Percentiles rank a stretch among this genome's conserved stretches.
phyloP scores from a whole-genome alignment of 2,797 vertebrate genomes.

The Limosa lapponica region DNA sequence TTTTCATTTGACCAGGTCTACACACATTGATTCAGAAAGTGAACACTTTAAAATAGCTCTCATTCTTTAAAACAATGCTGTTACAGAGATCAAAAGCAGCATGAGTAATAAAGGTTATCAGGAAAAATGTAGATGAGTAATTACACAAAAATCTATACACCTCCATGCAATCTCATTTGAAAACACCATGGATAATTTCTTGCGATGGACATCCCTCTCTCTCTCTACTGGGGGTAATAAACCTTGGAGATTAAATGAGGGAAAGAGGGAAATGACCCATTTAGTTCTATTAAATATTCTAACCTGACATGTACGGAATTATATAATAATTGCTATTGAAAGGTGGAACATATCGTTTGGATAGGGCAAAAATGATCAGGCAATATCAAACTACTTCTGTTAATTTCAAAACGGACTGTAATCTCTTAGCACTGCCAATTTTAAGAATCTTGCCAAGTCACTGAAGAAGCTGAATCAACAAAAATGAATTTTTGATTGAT shows the following conservation, averaged over 20 bases:
- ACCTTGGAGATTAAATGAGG: conserved; percentile 62
- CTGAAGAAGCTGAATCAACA: conserved; percentile 63
- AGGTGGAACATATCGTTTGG: neutral
- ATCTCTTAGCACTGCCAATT: conserved; percentile 32
- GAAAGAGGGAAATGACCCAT: conserved; percentile 49
- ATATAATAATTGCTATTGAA: conserved; percentile 49
- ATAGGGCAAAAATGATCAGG: conserved; percentile 9
- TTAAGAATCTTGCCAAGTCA: conserved; percentile 50
- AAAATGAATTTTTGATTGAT: conserved; percentile 73
- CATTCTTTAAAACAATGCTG: neutral
- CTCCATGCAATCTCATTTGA: conserved; percentile 47
- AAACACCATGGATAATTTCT: conserved; percentile 30
- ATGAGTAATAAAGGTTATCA: conserved; percentile 26
- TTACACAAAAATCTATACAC: conserved; percentile 45
- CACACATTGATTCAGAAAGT: neutral
- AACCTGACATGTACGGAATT: conserved; percentile 50
- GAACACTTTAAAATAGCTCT: neutral
- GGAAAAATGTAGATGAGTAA: conserved; percentile 31
- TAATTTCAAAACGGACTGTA: conserved; percentile 22
- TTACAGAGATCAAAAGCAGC: neutral
- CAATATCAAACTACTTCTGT: conserved; percentile 1
- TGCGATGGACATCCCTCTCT: neutral
- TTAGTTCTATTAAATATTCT: conserved; percentile 57
- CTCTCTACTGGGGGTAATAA: conserved; percentile 37
- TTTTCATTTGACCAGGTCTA: neutral